Base-by-base conservation (phyloP, 2,797 vertebrate genomes). In the Amphiprion clarkii region DNA sequence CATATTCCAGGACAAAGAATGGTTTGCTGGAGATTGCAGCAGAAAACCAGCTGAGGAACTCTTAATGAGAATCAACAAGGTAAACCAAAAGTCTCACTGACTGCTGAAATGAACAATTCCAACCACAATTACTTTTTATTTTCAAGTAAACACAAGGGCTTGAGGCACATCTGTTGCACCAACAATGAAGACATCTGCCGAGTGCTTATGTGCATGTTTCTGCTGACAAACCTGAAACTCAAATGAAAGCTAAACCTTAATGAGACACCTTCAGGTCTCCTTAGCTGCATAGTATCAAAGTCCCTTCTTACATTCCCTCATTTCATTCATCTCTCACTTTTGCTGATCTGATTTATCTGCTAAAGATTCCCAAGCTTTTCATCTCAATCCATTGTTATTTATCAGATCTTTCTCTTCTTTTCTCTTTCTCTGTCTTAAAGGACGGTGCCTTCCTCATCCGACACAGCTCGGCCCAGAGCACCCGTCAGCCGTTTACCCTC, bases 401-500 rank as follows among this genome's bases (percentile, higher is more conserved):
- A 6, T 66, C 11, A 6, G 5, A 52, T 27, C 49, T 52, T 53
- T 23, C 2, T 21, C 7, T n/a, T 31, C 29, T 40, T 2, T 8
- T 42, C 16, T 31, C 0, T 61, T 55, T 5, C 17, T 40, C 21
- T n/a, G 10, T n/a, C 1, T 33, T 76, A 57, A 21, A 95, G 95
- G 94, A 95, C 0, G 95, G 95, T 1, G 87, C 94, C 31, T 95
- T 95, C 71, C 93, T 96, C 74, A 93, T 96, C 66, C 86, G 95
- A 14, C 81, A 80, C 83, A 95, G 95, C 85, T 93, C 91, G 0
- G 83, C 90, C 19, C 93, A 94, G 78, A 89, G 85, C n/a, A 5
- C 71, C 7, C 84, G 72, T 8, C 94, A 95, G 73, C 94, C 94
- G 0, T 96, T 89, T 90, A 95, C 95, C 21, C 92, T 95, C 3